Conservation (phyloP, 2,113 vertebrate genomes). For the Callipepla squamata region DNA sequence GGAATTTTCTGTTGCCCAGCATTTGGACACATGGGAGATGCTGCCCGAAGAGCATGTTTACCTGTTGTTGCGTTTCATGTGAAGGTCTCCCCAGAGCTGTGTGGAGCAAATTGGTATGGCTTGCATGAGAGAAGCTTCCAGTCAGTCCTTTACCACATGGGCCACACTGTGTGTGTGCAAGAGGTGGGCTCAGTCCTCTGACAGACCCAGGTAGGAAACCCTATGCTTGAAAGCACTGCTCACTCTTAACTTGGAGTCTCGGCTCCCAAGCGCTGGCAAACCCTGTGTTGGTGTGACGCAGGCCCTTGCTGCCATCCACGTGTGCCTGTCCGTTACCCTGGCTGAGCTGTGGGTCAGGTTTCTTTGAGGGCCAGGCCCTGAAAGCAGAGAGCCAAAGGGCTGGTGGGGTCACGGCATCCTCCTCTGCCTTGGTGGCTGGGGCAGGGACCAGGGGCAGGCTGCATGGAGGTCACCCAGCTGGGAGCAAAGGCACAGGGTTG, state of each 20-base stretch:
- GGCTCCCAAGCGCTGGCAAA: constrained; percentile 6
- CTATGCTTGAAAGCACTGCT: rapidly evolving
- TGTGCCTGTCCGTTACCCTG: constrained; percentile 1
- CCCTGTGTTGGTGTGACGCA: not conserved
- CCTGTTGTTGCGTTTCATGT: rapidly evolving
- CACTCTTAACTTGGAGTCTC: not conserved
- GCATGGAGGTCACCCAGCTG: not conserved
- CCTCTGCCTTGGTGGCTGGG: not conserved
- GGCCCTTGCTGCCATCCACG: not conserved
- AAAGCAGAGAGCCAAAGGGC: not conserved
- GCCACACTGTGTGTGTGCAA: not conserved
- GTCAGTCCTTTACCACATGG: not conserved
- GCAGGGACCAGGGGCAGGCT: not conserved
- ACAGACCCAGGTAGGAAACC: not conserved
- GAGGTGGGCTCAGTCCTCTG: rapidly evolving
- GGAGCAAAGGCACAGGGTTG: not conserved
- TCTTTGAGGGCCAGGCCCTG: not conserved
- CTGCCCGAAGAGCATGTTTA: not conserved
- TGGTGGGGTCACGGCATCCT: not conserved
- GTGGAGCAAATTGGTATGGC: not conserved
- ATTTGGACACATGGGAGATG: rapidly evolving
- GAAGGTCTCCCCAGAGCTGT: not conserved
- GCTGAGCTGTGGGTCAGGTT: constrained; percentile 31
- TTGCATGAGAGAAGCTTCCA: not conserved
- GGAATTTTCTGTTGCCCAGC: not conserved